A percentile compares a stretch with the other conserved stretches of the same genome.
These are phyloP conservation scores for Hypercompe scribonia DNA, from an alignment of 2,888 invertebrate genomes.

Conservation along the genomic window DNA sequence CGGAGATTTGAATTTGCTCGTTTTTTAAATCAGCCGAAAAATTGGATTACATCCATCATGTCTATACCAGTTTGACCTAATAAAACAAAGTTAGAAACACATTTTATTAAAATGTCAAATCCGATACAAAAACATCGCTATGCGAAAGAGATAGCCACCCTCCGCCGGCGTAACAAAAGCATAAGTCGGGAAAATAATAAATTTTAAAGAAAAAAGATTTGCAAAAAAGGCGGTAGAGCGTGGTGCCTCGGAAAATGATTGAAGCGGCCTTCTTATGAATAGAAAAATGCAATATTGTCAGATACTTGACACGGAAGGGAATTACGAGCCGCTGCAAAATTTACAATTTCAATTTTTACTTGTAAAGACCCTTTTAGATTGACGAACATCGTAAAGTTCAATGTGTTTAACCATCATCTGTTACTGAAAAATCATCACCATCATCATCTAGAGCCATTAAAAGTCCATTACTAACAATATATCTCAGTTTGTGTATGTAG, in stretches of 20 bases:
- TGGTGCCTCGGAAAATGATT: slow-evolving; percentile 49
- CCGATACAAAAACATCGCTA: slow-evolving; percentile 19
- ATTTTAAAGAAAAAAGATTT: slow-evolving; percentile 46
- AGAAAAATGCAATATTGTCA: slow-evolving; percentile 60
- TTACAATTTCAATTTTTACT: slow-evolving; percentile 52
- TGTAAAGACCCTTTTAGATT: slow-evolving; percentile 8
- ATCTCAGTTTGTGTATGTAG: too few species aligned
- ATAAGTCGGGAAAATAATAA: slow-evolving; percentile 49
- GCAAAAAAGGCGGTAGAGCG: slow-evolving; percentile 41
- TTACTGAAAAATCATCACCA: too few species aligned
- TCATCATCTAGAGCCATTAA: too few species aligned
- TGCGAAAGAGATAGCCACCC: slow-evolving; percentile 1
- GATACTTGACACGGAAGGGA: slow-evolving; percentile 51
- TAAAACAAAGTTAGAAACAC: background rate
- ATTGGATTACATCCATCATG: background rate
- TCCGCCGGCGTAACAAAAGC: slow-evolving; percentile 33
- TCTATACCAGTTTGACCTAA: background rate
- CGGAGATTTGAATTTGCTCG: background rate
- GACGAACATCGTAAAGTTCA: background rate
- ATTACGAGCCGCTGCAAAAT: slow-evolving; percentile 44
- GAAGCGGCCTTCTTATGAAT: slow-evolving; percentile 53
- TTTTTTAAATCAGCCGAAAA: background rate
- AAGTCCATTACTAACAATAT: too few species aligned
- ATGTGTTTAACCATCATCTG: background rate
- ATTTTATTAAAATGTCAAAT: slow-evolving; percentile 5